These are phyloP conservation scores for Hydropsyche betteni DNA, from an alignment of 2,888 invertebrate species.

Conservation along the genomic window DNA sequence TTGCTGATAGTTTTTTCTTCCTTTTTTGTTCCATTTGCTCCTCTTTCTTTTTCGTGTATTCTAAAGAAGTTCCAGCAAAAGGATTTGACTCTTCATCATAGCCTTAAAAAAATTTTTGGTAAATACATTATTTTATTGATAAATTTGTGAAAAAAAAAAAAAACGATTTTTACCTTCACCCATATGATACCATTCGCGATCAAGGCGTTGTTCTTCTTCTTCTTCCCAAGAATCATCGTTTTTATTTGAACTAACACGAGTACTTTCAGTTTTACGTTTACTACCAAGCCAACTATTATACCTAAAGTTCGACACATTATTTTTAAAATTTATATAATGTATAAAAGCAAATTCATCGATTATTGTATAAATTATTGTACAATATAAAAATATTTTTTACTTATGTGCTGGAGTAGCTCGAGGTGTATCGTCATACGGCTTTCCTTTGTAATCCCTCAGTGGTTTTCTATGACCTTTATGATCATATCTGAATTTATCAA, in stretches of 20 bases:
- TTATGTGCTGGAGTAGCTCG: constrained; percentile 89
- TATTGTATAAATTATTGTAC: no score
- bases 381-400: constrained; percentile 55
- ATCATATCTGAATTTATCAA: constrained; percentile 58
- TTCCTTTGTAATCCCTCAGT: constrained; percentile 60
- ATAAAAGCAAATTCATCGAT: not conserved
- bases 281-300: constrained; percentile 78
- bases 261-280: constrained; percentile 65
- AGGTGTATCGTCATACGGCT: constrained; percentile 74
- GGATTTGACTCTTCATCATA: constrained; percentile 93
- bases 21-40: constrained; percentile 90
- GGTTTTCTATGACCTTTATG: constrained; percentile 56
- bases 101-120: constrained; percentile 59
- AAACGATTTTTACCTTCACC: constrained; percentile 73
- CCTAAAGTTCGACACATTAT: constrained; percentile 52
- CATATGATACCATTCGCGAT: constrained; percentile 97
- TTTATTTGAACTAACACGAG: constrained; percentile 63
- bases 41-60: constrained; percentile 93
- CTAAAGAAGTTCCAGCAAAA: constrained; percentile 87
- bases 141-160: no score
- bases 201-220: constrained; percentile 87
- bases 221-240: constrained; percentile 89
- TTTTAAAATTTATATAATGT: not conserved
- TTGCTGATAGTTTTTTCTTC: constrained; percentile 93
- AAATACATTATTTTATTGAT: not conserved